phyloP scores from a whole-genome alignment of 1,140 invertebrate species.

The Drosophila erecta region DNA sequence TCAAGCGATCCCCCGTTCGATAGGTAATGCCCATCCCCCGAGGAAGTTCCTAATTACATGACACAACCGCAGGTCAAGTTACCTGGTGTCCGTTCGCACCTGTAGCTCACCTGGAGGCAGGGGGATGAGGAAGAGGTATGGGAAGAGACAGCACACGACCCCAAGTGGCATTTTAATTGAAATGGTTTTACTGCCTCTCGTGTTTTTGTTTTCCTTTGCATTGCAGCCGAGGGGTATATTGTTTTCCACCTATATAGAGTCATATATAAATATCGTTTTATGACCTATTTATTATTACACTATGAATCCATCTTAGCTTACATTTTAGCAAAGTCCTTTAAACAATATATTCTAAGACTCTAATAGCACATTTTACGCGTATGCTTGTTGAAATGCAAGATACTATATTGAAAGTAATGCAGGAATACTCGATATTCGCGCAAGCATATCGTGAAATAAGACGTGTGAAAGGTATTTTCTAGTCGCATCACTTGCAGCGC shows the following conservation, averaged over 20 bases:
- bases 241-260: neutral
- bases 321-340: too few relatives aligned
- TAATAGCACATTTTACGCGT: too few relatives aligned
- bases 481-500: neutral
- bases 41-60: constrained; percentile 80
- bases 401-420: too few relatives aligned
- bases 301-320: too few relatives aligned
- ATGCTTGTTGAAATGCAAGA: too few relatives aligned
- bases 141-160: constrained; percentile 40
- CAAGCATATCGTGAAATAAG: neutral
- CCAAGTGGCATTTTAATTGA: constrained; percentile 75
- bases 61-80: constrained; percentile 69
- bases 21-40: constrained; percentile 24
- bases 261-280: neutral
- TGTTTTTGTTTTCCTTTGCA: neutral
- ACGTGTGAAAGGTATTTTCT: neutral
- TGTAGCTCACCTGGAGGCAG: constrained; percentile 30
- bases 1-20: constrained; percentile 15
- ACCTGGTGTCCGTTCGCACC: constrained; percentile 42
- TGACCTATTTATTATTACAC: neutral
- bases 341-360: too few relatives aligned
- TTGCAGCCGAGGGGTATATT: neutral
- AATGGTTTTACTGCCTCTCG: constrained; percentile 43
- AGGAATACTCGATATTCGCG: too few relatives aligned
- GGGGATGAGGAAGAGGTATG: neutral